Base-by-base conservation (phyloP, 2,888 invertebrate species). In the Dendrolimus houi region DNA sequence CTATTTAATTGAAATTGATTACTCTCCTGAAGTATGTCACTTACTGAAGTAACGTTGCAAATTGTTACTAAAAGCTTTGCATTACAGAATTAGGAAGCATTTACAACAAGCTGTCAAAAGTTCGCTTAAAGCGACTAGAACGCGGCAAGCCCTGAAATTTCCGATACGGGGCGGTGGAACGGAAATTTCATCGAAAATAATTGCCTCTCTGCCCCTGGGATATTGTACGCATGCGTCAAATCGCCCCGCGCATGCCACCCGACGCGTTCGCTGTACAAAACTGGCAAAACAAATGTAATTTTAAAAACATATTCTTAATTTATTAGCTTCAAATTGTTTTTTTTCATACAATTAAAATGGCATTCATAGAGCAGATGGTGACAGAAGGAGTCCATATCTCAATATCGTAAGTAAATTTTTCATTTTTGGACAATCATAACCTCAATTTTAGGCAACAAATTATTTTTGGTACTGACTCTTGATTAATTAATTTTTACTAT, bases 171-270 rank as follows among this genome's bases (percentile, higher is more conserved):
- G 71, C 73, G 72, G 64, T 68, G 70, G 67, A 66, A 63, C 81
- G 87, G 87, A 87, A 85, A 87, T 84, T 81, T 80, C 75, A 75
- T 72, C 70, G 74, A 71, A 47, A 79, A 78, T 85, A 81, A 85
- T 87, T 83, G 79, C 74, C 73, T 71, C 72, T 66, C 63, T 62
- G 63, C 62, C 63, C 66, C 60, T 55, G 59, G 55, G 14, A n/a
- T 9, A 40, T 40, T 41, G 41, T 40, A 55, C 59, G 59, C 59
- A 59, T 59, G 59, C 53, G 59, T 52, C 54, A 14, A 42, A n/a
- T 52, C 62, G 60, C 64, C 64, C 68, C 76, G 86, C 86, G 87
- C 86, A 84, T 85, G 86, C 69, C 80, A 69, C 60, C 65, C 62
- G 60, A 58, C 60, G 62, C 67, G 65, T 66, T 65, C 68, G 64